These are phyloP conservation scores for Taenioides sp. DNA, from an alignment of 2,797 vertebrate species.

Conservation along the genomic window DNA sequence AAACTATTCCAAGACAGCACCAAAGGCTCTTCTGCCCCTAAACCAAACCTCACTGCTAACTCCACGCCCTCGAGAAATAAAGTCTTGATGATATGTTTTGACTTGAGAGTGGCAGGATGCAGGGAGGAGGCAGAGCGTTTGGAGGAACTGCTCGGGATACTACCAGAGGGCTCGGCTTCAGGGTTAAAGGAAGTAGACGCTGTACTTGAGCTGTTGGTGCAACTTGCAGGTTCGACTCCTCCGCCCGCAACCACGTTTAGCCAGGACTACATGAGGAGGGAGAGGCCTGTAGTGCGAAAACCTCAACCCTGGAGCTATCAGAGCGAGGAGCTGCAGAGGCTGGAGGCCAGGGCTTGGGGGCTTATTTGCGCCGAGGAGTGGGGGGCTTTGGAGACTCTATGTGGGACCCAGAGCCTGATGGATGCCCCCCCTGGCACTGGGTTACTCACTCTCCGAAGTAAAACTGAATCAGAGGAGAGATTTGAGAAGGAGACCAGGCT, in stretches of 20 bases:
- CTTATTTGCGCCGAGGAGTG: conserved; percentile 79
- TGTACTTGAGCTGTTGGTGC: conserved; percentile 87
- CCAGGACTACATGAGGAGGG: conserved; percentile 78
- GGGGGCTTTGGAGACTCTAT: conserved; percentile 71
- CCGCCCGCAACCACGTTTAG: conserved; percentile 74
- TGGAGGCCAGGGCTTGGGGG: conserved; percentile 78
- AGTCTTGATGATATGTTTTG: conserved; percentile 93
- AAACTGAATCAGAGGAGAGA: conserved; percentile 80
- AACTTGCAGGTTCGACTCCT: conserved; percentile 86
- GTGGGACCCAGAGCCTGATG: conserved; percentile 82
- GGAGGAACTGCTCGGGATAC: conserved; percentile 83
- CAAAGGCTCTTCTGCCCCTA: conserved; percentile 55
- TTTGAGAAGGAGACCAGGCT: conserved; percentile 90
- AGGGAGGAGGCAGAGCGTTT: conserved; percentile 86
- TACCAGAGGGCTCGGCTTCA: conserved; percentile 69
- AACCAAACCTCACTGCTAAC: conserved; percentile 42
- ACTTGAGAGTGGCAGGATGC: conserved; percentile 86
- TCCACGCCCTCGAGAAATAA: conserved; percentile 86
- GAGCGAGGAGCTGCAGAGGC: conserved; percentile 75
- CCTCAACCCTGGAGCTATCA: conserved; percentile 72
- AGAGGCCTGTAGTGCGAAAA: conserved; percentile 70
- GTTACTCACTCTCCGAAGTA: conserved; percentile 79
- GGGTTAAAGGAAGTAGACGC: conserved; percentile 79
- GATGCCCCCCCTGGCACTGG: conserved; percentile 84
- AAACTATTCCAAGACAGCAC: conserved; percentile 85